Conservation (phyloP, 2,797 vertebrate species). For the Acanthurus lineatus region DNA sequence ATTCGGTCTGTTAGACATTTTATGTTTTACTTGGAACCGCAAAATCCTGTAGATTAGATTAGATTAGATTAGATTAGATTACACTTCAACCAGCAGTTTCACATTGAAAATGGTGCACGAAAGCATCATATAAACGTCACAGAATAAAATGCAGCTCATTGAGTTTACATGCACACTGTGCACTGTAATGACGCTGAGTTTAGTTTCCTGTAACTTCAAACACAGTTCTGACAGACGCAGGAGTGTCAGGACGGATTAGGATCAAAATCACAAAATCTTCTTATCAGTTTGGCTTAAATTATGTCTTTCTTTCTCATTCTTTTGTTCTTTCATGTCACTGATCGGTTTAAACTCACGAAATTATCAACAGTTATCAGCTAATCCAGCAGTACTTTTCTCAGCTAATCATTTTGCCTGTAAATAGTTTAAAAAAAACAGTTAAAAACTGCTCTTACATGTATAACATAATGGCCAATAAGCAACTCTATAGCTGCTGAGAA, state of each 20-base stretch:
- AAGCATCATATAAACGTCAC: no score
- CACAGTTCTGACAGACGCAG: background rate
- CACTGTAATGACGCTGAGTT: background rate
- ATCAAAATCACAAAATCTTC: background rate
- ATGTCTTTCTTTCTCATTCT: no score
- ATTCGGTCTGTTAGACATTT: background rate
- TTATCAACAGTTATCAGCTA: background rate
- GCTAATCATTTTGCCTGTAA: background rate
- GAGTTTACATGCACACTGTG: no score
- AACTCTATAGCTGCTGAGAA: no score
- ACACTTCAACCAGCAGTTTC: no score
- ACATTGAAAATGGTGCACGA: no score
- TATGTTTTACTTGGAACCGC: background rate
- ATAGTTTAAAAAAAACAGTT: background rate
- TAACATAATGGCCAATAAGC: background rate
- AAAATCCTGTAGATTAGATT: background rate
- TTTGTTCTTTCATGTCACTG: background rate
- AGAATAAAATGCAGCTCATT: no score
- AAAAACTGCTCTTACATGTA: background rate
- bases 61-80: no score
- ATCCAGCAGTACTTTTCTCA: background rate
- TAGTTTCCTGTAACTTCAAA: background rate
- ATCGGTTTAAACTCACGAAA: background rate
- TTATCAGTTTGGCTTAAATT: no score
- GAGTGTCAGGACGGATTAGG: background rate